Conservation (phyloP, 2,888 invertebrate species). For the Sphaerophoria taeniata region DNA sequence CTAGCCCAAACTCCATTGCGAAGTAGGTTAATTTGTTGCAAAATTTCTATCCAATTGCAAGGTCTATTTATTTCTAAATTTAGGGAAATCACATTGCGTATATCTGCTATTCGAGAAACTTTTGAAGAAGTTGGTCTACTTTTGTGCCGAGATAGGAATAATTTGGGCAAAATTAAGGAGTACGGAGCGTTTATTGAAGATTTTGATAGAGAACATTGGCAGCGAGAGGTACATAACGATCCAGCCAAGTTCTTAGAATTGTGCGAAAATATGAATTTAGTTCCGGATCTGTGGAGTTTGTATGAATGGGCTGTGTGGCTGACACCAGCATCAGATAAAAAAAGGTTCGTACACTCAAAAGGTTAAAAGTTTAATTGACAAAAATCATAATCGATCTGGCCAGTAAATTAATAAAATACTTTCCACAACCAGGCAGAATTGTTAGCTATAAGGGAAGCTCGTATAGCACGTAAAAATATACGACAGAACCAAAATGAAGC, state of each 20-base stretch:
- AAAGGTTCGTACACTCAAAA: slow-evolving; percentile 82
- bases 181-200: slow-evolving; percentile 83
- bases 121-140: slow-evolving; percentile 95
- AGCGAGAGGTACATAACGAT: too few relatives aligned
- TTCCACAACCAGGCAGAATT: too few relatives aligned
- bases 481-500: too few relatives aligned
- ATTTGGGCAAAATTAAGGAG: slow-evolving; percentile 80
- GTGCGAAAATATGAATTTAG: slow-evolving; percentile 87
- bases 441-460: too few relatives aligned
- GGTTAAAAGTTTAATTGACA: background rate
- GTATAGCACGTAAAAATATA: too few relatives aligned
- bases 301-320: slow-evolving; percentile 94
- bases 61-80: background rate
- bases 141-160: slow-evolving; percentile 85
- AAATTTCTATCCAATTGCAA: too few relatives aligned
- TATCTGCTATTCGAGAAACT: slow-evolving; percentile 93
- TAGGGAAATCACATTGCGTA: slow-evolving; percentile 89
- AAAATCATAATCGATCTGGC: too few relatives aligned
- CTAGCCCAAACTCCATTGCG: slow-evolving; percentile 81
- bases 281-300: slow-evolving; percentile 91
- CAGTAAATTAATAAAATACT: too few relatives aligned
- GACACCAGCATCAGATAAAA: slow-evolving; percentile 85
- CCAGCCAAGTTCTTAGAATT: slow-evolving; percentile 88
- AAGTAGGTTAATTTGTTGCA: slow-evolving; percentile 74
- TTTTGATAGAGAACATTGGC: too few relatives aligned